Evolutionary conservation across 2,113 vertebrate species (phyloP).

Genomic region (Oncorhynchus kisutch): DNA sequence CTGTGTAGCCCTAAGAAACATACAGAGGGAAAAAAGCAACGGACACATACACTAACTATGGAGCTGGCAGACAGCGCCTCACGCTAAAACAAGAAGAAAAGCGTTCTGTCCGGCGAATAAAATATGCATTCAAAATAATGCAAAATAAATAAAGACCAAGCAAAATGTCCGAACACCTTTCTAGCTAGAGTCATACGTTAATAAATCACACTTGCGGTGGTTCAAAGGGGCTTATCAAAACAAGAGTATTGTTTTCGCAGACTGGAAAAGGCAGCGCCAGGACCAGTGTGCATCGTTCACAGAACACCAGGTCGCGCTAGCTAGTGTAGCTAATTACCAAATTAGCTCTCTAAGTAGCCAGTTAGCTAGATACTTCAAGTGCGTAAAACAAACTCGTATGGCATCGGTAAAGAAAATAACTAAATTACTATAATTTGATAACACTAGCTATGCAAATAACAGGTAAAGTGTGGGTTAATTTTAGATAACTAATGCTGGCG

Average conservation of each 20-base stretch:
- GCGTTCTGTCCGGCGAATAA: background rate
- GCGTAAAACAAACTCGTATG: background rate
- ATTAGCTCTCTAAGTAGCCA: no score
- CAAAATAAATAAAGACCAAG: background rate
- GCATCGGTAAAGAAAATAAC: background rate
- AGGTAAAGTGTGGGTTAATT: no score
- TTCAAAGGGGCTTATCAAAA: slow-evolving; percentile 55
- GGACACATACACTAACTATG: slow-evolving; percentile 21
- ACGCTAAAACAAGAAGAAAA: slow-evolving; percentile 35
- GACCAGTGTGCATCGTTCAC: slow-evolving; percentile 48
- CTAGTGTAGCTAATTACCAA: slow-evolving; percentile 27
- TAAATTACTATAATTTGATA: no score
- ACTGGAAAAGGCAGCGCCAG: slow-evolving; percentile 52
- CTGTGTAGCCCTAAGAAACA: background rate
- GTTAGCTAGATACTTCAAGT: background rate
- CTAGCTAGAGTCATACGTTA: slow-evolving; percentile 19
- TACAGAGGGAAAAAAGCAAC: slow-evolving; percentile 55
- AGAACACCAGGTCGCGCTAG: slow-evolving; percentile 42
- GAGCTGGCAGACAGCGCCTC: slow-evolving; percentile 62
- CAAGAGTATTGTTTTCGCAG: slow-evolving; percentile 70
- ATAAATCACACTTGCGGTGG: slow-evolving; percentile 29
- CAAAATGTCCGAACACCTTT: background rate
- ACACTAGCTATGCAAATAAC: no score
- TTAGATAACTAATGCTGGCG: no score
- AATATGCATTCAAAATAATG: slow-evolving; percentile 8